Conservation (phyloP, 2,888 invertebrate genomes). For the Orthosia gothica region DNA sequence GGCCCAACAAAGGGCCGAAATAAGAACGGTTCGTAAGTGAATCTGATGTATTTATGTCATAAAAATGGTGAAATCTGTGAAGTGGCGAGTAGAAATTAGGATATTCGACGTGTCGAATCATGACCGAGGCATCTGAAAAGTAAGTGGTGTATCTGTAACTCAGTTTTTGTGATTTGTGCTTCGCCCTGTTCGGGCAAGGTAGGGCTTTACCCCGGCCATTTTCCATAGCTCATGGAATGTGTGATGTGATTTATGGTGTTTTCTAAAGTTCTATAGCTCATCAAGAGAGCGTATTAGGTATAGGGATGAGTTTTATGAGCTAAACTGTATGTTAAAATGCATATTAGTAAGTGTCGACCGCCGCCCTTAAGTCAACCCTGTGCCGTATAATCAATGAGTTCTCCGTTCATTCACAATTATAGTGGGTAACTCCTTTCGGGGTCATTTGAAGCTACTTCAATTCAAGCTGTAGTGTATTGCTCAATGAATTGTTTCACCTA, state of each 20-base stretch:
- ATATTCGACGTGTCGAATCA: slow-evolving; percentile 96
- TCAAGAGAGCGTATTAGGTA: slow-evolving; percentile 42
- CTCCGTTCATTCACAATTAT: slow-evolving; percentile 89
- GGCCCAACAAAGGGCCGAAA: slow-evolving; percentile 91
- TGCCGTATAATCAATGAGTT: slow-evolving; percentile 88
- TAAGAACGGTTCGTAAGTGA: slow-evolving; percentile 89
- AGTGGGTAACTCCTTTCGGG: slow-evolving; percentile 86
- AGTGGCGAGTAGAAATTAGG: slow-evolving; percentile 96
- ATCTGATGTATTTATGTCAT: slow-evolving; percentile 94
- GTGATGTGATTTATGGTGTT: slow-evolving; percentile 77
- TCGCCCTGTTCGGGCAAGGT: slow-evolving; percentile 86
- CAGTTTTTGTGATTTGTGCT: slow-evolving; percentile 80
- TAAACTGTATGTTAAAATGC: slow-evolving; percentile 66
- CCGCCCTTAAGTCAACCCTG: slow-evolving; percentile 86
- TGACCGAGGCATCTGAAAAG: slow-evolving; percentile 98
- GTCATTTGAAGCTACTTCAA: slow-evolving; percentile 84
- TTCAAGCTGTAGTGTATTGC: slow-evolving; percentile 75
- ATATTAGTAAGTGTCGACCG: slow-evolving; percentile 77
- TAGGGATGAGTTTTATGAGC: slow-evolving; percentile 58
- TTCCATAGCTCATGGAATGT: slow-evolving; percentile 82
- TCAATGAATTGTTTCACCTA: slow-evolving; percentile 77
- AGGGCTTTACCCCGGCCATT: slow-evolving; percentile 90
- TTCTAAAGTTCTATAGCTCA: slow-evolving; percentile 61
- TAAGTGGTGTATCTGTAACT: slow-evolving; percentile 91
- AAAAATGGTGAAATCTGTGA: slow-evolving; percentile 96